Base-by-base conservation (phyloP, 1,140 invertebrate species). In the Calephelis nemesis region DNA sequence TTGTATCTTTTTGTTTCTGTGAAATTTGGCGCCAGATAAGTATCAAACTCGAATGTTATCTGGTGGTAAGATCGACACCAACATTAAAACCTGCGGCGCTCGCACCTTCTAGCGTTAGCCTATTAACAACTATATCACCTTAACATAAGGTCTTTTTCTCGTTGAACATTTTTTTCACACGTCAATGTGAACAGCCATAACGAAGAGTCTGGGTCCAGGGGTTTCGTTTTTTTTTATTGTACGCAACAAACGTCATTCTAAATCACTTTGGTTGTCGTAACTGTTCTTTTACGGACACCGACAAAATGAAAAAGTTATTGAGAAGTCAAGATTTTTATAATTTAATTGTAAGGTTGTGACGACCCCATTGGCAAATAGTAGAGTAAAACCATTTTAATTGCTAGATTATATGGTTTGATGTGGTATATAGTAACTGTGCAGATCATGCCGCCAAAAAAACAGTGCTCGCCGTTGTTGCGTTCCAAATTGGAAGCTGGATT, bases 1-100 rank as follows among this genome's bases (percentile, higher is more conserved):
- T 79, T 82, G 77, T 77, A 72, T 68, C 74, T 72, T 79, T 79
- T 69, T 70, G 77, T 77, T 88, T 88, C 85, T 84, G 85, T 90
- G 82, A 89, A 90, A 85, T 88, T 90, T 87, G 87, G 87, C 84
- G 85, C 84, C 87, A 87, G 85, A 88, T 77, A 65, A 58, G 70
- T 70, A 75, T 75, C 71, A 69, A 19, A 52, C 65, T 69, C 54
- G 63, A 62, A 68, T 60, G 69, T 84, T 88, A 87, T 87, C 85
- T 79, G 74, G 73, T 77, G 73, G 62, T 75, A 63, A 81, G 80
- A 89, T 87, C 85, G 78, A 84, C 77, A 85, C 78, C 78, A 83
- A 73, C 71, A 70, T 71, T 75, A 72, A 69, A 69, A 79, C 74
- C 73, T 73, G 72, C 52, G 58, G 70, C 63, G 78, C 69, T 78